Percentiles rank a stretch among this genome's conserved stretches.
Conservation (phyloP, 2,888 invertebrate genomes). For the Rhamnusium bicolor region DNA sequence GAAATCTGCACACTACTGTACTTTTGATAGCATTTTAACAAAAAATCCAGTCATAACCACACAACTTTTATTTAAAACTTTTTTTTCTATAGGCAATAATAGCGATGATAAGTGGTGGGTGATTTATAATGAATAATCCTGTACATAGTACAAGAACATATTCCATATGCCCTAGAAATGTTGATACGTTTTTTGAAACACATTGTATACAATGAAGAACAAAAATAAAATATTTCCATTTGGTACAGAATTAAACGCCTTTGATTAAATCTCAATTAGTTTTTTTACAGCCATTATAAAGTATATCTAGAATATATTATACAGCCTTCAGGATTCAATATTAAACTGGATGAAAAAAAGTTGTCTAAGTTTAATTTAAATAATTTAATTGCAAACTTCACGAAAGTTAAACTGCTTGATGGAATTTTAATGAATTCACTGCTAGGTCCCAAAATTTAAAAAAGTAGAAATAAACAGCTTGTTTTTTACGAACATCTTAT, state of each 20-base stretch:
- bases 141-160: too few relatives aligned
- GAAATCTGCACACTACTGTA: too few relatives aligned
- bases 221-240: background rate
- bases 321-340: background rate
- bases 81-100: too few relatives aligned
- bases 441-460: background rate
- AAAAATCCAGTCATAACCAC: too few relatives aligned
- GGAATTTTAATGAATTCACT: background rate
- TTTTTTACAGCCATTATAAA: background rate
- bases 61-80: too few relatives aligned
- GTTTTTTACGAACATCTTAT: background rate
- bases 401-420: background rate
- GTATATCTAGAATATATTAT: background rate
- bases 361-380: background rate
- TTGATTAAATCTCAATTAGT: background rate
- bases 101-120: too few relatives aligned
- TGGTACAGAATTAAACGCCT: background rate
- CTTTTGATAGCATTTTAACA: too few relatives aligned
- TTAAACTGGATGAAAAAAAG: background rate
- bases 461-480: background rate
- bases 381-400: background rate
- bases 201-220: too few relatives aligned
- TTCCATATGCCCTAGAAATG: too few relatives aligned
- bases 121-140: too few relatives aligned
- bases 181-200: too few relatives aligned